These are phyloP conservation scores for Ammodytes dubius DNA, from an alignment of 2,113 vertebrate species.

Conservation along the genomic window DNA sequence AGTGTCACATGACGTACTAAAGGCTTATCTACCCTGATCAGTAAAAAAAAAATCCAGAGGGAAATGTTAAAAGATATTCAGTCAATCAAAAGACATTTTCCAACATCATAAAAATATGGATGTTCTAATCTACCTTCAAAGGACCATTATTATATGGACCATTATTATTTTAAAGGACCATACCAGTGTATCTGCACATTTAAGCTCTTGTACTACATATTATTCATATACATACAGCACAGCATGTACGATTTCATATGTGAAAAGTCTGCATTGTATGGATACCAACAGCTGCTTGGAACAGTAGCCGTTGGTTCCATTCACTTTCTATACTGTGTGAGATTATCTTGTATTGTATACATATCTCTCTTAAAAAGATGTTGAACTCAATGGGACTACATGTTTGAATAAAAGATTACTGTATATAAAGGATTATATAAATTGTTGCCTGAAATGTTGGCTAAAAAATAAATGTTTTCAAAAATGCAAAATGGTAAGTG, in stretches of 20 bases:
- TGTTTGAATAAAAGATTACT: no score
- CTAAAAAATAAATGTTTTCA: not conserved
- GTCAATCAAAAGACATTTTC: no score
- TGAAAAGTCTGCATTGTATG: no score
- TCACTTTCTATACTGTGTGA: not conserved
- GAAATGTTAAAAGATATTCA: not conserved
- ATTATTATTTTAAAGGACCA: not conserved
- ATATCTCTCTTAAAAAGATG: no score
- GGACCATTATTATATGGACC: no score
- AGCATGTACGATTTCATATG: not conserved
- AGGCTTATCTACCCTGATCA: not conserved
- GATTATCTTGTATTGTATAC: no score
- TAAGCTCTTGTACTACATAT: not conserved
- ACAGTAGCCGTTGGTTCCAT: not conserved
- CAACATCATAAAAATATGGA: not conserved
- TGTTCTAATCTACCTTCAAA: not conserved
- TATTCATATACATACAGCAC: not conserved
- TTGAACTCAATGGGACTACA: no score
- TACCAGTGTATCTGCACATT: not conserved
- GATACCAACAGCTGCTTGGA: no score
- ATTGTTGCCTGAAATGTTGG: not conserved
- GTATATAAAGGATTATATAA: not conserved
- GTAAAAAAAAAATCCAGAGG: not conserved
- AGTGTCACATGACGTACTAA: slow-evolving; percentile 15
- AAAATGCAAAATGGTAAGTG: not conserved